Conservation (phyloP, 92 coral and sea anemone genomes). For the Hydrozoanthus gracilis region DNA sequence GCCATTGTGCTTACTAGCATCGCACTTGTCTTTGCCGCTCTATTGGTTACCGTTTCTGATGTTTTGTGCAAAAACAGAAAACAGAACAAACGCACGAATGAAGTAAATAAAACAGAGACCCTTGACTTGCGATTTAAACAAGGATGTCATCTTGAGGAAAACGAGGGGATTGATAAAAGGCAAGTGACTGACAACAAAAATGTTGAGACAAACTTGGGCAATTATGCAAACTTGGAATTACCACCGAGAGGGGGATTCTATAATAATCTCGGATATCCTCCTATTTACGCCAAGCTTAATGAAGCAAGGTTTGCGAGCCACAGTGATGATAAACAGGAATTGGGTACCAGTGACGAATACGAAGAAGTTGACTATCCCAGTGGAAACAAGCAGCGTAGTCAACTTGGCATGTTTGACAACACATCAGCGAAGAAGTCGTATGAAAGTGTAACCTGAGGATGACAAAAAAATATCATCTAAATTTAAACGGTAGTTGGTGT, state of each 20-base stretch:
- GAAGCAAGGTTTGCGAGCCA: not conserved
- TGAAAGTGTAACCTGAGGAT: not conserved
- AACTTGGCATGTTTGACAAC: not conserved
- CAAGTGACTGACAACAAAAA: not conserved
- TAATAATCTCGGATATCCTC: not conserved
- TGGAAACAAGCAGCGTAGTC: not conserved
- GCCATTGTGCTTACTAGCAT: no score
- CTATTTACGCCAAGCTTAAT: not conserved
- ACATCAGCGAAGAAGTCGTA: not conserved
- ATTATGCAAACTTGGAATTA: not conserved
- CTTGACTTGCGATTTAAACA: no score
- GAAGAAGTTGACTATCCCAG: not conserved
- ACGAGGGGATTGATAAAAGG: no score
- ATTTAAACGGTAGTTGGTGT: no score
- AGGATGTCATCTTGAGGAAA: no score
- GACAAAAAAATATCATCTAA: not conserved
- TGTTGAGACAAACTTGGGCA: not conserved
- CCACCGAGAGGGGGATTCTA: not conserved
- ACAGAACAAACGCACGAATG: no score
- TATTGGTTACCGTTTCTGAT: no score
- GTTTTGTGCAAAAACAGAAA: no score
- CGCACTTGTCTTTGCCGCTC: no score
- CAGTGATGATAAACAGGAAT: not conserved
- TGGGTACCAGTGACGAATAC: not conserved
- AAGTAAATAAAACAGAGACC: no score